Evolutionary conservation across 2,797 vertebrate genomes (phyloP).

Genomic region (Orestias chungarensis): DNA sequence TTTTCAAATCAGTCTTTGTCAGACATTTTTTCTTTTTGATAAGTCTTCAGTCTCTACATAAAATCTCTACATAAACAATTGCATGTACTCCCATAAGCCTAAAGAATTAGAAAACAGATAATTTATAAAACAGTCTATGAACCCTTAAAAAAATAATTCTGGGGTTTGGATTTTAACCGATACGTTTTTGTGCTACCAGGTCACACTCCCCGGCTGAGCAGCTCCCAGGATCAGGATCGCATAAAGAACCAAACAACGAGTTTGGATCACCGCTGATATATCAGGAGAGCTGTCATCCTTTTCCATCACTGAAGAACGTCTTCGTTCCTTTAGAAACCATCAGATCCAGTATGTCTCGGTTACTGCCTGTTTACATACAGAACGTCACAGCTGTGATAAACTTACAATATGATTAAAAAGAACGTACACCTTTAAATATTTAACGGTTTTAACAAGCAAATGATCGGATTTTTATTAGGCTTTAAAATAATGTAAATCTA

Average conservation of each 20-base stretch:
- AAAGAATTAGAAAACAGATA: background rate
- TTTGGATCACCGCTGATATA: constrained; percentile 14
- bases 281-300: constrained; percentile 24
- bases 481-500: too few species aligned
- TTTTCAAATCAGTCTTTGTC: background rate
- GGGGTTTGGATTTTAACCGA: background rate
- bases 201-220: constrained; percentile 45
- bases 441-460: background rate
- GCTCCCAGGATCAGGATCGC: constrained; percentile 34
- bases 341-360: constrained; percentile 78
- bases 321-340: constrained; percentile 84
- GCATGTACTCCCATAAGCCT: too few species aligned
- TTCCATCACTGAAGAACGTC: constrained; percentile 74
- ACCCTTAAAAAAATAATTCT: too few species aligned
- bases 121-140: too few species aligned
- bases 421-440: background rate
- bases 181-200: constrained; percentile 59
- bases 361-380: background rate
- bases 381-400: background rate
- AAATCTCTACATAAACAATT: too few species aligned
- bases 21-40: background rate
- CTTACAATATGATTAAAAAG: background rate
- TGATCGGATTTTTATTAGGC: background rate
- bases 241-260: constrained; percentile 29
- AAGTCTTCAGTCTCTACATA: background rate